Percentiles rank a stretch among this genome's conserved stretches.
Conservation (phyloP, 2,113 vertebrate species). For the Oceanites oceanicus region DNA sequence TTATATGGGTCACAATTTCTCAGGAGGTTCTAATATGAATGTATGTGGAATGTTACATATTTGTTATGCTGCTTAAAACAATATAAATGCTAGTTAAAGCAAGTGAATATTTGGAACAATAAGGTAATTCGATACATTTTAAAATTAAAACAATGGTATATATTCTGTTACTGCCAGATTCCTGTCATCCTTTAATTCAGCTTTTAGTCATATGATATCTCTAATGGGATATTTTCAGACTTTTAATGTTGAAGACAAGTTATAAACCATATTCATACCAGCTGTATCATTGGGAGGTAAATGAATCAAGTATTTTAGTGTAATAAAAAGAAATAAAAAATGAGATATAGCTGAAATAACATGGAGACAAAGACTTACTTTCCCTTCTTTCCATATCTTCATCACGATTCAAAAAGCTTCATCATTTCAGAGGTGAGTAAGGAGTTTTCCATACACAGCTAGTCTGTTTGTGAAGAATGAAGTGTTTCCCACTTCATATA, state of each 20-base stretch:
- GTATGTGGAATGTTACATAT: conserved; percentile 50
- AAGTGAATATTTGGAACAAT: conserved; percentile 69
- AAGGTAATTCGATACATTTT: conserved; percentile 68
- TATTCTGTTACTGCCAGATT: conserved; percentile 63
- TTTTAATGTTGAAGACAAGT: conserved; percentile 57
- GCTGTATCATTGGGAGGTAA: conserved; percentile 46
- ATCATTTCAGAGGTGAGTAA: background rate
- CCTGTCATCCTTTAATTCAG: conserved; percentile 70
- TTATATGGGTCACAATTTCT: background rate
- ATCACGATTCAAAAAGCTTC: background rate
- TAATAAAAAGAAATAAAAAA: conserved; percentile 3
- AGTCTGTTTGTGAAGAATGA: background rate
- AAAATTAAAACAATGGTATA: conserved; percentile 60
- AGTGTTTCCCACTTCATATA: background rate
- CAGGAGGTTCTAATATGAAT: conserved; percentile 48
- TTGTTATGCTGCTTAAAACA: conserved; percentile 62
- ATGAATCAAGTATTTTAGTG: conserved; percentile 3
- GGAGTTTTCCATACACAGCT: background rate
- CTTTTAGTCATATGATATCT: conserved; percentile 68
- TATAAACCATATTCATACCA: conserved; percentile 57
- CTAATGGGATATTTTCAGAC: conserved; percentile 62
- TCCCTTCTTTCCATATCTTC: background rate
- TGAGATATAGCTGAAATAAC: background rate
- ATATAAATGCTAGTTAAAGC: conserved; percentile 25
- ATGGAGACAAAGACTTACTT: background rate